Conservation (phyloP, 1,140 invertebrate genomes). For the Sinonovacula constricta region DNA sequence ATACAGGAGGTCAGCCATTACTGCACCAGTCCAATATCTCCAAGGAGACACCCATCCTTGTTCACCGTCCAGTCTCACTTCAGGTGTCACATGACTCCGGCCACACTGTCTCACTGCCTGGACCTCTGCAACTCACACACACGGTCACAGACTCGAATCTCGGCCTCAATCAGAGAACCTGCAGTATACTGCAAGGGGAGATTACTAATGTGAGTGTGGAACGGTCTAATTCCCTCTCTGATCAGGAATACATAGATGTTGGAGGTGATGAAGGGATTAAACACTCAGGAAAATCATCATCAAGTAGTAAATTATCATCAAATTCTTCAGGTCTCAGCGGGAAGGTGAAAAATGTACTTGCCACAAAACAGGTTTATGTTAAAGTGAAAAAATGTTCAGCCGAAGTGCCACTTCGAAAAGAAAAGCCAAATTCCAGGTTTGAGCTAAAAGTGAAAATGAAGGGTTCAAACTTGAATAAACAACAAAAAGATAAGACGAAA, state of each 20-base stretch:
- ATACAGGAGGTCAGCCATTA: conserved; percentile 30
- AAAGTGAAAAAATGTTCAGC: too few species aligned
- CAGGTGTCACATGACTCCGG: conserved; percentile 52
- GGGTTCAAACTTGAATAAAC: conserved; percentile 4
- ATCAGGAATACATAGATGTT: conserved; percentile 41
- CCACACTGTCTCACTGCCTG: conserved; percentile 44
- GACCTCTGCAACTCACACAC: conserved; percentile 52
- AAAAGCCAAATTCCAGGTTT: too few species aligned
- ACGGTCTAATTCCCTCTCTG: conserved; percentile 37
- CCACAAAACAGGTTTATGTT: too few species aligned
- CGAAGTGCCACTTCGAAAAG: too few species aligned
- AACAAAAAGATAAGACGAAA: neutral
- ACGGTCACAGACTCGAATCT: conserved; percentile 48
- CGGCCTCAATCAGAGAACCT: neutral
- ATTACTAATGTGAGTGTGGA: conserved; percentile 40
- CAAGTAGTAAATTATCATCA: too few species aligned
- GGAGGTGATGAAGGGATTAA: conserved; percentile 40
- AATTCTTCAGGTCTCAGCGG: too few species aligned
- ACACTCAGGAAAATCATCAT: neutral
- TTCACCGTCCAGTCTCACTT: conserved; percentile 58
- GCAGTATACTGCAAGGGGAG: conserved; percentile 47
- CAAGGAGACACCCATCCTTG: conserved; percentile 42
- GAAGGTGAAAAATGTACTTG: too few species aligned
- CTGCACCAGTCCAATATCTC: conserved; percentile 47
- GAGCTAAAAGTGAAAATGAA: conserved; percentile 29